Evolutionary conservation across 1,140 invertebrate species (phyloP).

Genomic region (Drosophila rhopaloa): DNA sequence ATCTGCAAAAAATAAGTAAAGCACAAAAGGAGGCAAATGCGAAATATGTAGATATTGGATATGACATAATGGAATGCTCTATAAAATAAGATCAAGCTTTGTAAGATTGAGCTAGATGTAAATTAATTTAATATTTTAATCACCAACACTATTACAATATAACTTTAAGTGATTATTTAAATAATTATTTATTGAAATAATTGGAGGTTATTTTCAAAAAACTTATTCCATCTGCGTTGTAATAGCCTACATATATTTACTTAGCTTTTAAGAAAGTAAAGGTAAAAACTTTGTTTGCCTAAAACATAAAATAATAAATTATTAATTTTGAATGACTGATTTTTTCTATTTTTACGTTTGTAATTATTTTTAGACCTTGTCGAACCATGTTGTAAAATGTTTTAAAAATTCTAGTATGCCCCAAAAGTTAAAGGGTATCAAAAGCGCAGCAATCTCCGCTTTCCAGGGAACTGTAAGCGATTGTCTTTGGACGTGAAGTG

Average conservation of each 20-base stretch:
- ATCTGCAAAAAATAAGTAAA: slow-evolving; percentile 48
- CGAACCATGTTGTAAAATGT: not conserved
- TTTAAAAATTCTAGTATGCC: not conserved
- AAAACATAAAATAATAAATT: too few species aligned
- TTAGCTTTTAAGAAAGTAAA: too few species aligned
- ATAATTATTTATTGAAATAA: too few species aligned
- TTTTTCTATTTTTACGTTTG: not conserved
- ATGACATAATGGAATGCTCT: slow-evolving; percentile 11
- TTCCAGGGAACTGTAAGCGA: slow-evolving; percentile 67
- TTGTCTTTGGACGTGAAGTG: slow-evolving; percentile 30
- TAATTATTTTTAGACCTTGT: not conserved
- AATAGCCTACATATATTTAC: too few species aligned
- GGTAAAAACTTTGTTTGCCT: too few species aligned
- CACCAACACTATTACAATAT: too few species aligned
- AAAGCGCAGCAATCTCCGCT: slow-evolving; percentile 8
- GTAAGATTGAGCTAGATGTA: too few species aligned
- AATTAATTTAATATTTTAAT: too few species aligned
- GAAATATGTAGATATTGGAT: not conserved
- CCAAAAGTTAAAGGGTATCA: slow-evolving; percentile 5
- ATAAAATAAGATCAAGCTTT: not conserved
- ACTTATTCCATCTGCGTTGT: too few species aligned
- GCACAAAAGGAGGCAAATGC: slow-evolving; percentile 11
- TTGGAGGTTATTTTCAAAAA: too few species aligned
- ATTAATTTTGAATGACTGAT: not conserved
- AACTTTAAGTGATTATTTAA: too few species aligned